Percentiles rank a stretch among this genome's conserved stretches.
These are phyloP conservation scores for Pyrgilauda ruficollis DNA, from an alignment of 2,113 vertebrate genomes.

Conservation along the genomic window DNA sequence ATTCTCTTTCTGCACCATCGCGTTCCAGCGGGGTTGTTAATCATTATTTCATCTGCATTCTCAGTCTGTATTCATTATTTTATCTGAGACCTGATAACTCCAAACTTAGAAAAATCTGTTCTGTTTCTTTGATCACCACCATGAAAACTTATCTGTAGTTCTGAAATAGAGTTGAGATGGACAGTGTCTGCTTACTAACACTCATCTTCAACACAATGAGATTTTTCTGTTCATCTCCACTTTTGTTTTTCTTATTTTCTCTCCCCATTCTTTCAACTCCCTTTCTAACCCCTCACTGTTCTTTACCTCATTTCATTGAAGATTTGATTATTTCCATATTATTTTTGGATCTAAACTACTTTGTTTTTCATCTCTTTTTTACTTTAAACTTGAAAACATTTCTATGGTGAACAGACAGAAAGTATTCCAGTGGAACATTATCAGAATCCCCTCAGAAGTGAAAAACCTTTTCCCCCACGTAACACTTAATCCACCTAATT, in stretches of 20 bases:
- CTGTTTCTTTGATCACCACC: not conserved
- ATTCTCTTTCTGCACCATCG: not conserved
- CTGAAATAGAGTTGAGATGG: not conserved
- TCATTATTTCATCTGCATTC: not conserved
- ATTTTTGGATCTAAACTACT: not conserved
- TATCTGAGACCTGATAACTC: not conserved
- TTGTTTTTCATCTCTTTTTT: not conserved
- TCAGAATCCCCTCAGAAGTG: not conserved
- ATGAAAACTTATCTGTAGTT: not conserved
- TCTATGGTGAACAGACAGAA: not conserved
- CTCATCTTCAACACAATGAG: not conserved
- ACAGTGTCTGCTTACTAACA: not conserved
- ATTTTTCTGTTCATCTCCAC: not conserved
- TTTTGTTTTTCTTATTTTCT: not conserved
- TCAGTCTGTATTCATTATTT: not conserved
- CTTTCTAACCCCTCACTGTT: not conserved
- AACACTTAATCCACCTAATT: not conserved
- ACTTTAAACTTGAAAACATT: not conserved
- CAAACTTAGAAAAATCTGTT: not conserved
- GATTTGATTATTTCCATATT: not conserved
- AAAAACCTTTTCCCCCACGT: not conserved
- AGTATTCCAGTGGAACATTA: not conserved
- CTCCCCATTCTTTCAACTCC: not conserved
- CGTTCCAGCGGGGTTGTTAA: rapidly evolving
- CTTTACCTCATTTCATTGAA: not conserved